Percentiles rank a stretch among this genome's conserved stretches.
Conservation (phyloP, 2,888 invertebrate genomes). For the Cephonodes hylas region DNA sequence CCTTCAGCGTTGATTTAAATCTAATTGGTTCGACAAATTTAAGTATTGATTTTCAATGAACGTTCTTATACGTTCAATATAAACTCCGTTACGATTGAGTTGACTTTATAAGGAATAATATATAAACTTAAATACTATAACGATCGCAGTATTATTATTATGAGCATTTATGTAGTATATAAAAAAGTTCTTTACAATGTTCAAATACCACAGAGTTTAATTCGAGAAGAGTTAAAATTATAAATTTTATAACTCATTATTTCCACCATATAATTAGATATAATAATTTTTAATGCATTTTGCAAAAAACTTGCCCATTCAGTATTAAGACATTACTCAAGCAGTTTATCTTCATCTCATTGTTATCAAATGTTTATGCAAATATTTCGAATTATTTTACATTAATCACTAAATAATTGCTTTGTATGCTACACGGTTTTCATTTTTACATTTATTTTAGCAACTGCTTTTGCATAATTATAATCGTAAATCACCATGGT, state of each 20-base stretch:
- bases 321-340: constrained; percentile 16
- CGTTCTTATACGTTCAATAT: too few species aligned
- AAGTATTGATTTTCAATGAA: too few species aligned
- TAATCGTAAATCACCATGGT: not conserved
- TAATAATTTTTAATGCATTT: not conserved
- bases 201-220: too few species aligned
- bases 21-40: too few species aligned
- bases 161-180: too few species aligned
- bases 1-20: too few species aligned
- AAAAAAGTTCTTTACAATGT: too few species aligned
- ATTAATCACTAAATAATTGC: not conserved
- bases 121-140: too few species aligned
- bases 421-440: not conserved
- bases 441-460: not conserved
- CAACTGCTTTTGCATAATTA: not conserved
- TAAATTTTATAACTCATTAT: not conserved
- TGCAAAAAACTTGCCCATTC: not conserved
- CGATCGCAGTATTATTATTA: too few species aligned
- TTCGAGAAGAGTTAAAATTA: too few species aligned
- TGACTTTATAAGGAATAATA: too few species aligned
- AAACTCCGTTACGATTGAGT: too few species aligned
- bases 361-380: constrained; percentile 2
- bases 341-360: constrained; percentile 15
- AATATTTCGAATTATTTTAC: not conserved
- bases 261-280: not conserved